phyloP scores from a whole-genome alignment of 2,797 vertebrate species.

The Spea hammondii region DNA sequence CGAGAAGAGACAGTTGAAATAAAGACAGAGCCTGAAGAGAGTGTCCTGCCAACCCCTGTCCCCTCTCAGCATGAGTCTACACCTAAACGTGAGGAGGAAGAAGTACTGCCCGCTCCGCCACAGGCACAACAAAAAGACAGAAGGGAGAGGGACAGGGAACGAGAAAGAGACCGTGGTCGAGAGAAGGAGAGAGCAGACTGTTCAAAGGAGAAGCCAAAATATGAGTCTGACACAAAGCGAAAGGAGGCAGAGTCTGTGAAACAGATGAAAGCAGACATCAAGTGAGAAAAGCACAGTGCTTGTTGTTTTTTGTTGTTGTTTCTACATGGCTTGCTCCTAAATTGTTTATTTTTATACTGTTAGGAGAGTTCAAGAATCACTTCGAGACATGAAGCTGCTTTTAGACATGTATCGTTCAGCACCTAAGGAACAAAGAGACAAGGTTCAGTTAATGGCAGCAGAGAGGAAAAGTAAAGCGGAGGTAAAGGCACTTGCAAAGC shows the following conservation, averaged over 20 bases:
- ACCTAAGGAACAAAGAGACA: slow-evolving; percentile 96
- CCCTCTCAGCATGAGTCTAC: slow-evolving; percentile 54
- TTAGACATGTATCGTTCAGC: slow-evolving; percentile 96
- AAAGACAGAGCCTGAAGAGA: slow-evolving; percentile 83
- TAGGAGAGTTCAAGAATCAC: slow-evolving; percentile 96
- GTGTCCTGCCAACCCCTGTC: slow-evolving; percentile 65
- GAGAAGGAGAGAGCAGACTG: slow-evolving; percentile 76
- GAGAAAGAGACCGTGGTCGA: slow-evolving; percentile 83
- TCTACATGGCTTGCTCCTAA: neutral
- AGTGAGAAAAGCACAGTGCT: slow-evolving; percentile 69
- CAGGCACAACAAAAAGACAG: slow-evolving; percentile 71
- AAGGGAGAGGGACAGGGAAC: slow-evolving; percentile 68
- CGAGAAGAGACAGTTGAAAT: slow-evolving; percentile 83
- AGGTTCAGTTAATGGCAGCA: slow-evolving; percentile 96
- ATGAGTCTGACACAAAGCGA: slow-evolving; percentile 76
- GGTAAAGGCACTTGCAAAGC: slow-evolving; percentile 63
- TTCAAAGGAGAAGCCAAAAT: slow-evolving; percentile 74
- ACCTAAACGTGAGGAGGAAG: slow-evolving; percentile 62
- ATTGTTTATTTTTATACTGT: slow-evolving; percentile 6
- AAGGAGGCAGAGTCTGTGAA: slow-evolving; percentile 94
- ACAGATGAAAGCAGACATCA: slow-evolving; percentile 85
- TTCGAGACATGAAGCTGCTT: slow-evolving; percentile 95
- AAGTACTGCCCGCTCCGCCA: slow-evolving; percentile 62
- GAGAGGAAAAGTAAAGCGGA: slow-evolving; percentile 96
- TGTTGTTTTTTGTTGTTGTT: neutral